Evolutionary conservation across 2,888 invertebrate species (phyloP).

Genomic region (Hybos culiciformis): DNA sequence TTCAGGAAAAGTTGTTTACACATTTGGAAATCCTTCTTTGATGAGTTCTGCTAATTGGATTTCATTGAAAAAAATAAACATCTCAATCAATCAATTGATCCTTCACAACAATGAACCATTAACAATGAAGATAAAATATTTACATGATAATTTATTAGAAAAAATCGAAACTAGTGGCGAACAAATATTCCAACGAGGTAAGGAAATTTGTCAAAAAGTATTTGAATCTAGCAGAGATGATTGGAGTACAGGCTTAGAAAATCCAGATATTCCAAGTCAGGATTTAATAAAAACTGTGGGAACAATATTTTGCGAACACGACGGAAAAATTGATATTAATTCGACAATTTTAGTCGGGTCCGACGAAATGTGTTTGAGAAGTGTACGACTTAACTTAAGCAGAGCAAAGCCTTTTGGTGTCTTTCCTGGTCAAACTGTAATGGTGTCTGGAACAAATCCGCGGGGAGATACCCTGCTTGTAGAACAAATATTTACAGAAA

Average conservation of each 20-base stretch:
- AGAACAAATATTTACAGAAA: conserved; percentile 48
- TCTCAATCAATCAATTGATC: conserved; percentile 38
- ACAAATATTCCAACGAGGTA: conserved; percentile 27
- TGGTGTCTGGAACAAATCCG: conserved; percentile 57
- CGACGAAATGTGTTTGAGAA: conserved; percentile 40
- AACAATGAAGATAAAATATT: conserved; percentile 33
- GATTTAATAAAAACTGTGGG: conserved; percentile 43
- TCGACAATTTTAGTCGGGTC: conserved; percentile 58
- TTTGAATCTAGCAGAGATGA: conserved; percentile 23
- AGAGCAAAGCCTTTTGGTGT: conserved; percentile 34
- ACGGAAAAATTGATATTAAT: conserved; percentile 52
- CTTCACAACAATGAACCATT: conserved; percentile 38
- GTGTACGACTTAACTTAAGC: conserved; percentile 38
- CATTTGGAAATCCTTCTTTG: conserved; percentile 43
- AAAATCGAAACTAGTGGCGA: conserved; percentile 28
- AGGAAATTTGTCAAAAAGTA: conserved; percentile 26
- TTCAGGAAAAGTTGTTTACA: conserved; percentile 47
- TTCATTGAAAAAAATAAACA: conserved; percentile 18
- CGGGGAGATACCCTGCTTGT: conserved; percentile 54
- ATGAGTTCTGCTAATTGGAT: conserved; percentile 32
- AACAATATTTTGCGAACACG: conserved; percentile 60
- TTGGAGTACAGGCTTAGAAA: conserved; percentile 27
- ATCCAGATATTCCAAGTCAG: conserved; percentile 26
- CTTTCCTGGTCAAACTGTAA: conserved; percentile 41
- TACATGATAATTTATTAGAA: conserved; percentile 30